Base-by-base conservation (phyloP, 2,113 vertebrate genomes). In the Chlamydotis undulata region DNA sequence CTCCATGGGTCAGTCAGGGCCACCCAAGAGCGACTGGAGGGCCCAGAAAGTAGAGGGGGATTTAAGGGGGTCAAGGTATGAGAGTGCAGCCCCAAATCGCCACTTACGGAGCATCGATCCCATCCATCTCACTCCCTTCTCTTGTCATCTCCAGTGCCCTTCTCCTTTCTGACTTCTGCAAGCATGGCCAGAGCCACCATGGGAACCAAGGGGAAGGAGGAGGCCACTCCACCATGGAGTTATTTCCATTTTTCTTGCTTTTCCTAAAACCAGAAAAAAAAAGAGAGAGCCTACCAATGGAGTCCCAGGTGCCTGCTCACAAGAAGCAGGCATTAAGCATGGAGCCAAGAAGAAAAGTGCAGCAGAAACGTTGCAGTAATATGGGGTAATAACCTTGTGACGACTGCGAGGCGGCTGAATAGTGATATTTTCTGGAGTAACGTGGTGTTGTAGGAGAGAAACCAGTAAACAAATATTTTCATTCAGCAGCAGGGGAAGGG, bases 51-150 rank as follows among this genome's bases (percentile, higher is more conserved):
- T n/a, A 90, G 37, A 71, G 19, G 8, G 77, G 10, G 8, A 57
- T 33, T 63, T n/a, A 19, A 16, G 26, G n/a, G 12, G 8, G 5
- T 35, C 7, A 2, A 7, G 23, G 3, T 70, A 10, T 70, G 45
- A 79, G 14, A 67, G 41, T 7, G 29, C 33, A 85, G 63, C 25
- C 35, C 19, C 28, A 71, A 70, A 61, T 25, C 5, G 3, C 29
- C 19, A 19, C 56, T 86, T 49, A 68, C 0, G 0, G 39, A 78
- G 7, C 26, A 53, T 12, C 4, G 4, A 37, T 55, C 55, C n/a
- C 31, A 73, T 9, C 45, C 19, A 8, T 52, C 31, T 81, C 14
- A 1, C 53, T 63, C 43, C 7, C 21, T 60, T 25, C 18, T 3
- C 0, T 22, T 43, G 25, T 33, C 43, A 69, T 49, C 55, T 35